These are phyloP conservation scores for Jaculus jaculus DNA, from an alignment of 2,113 vertebrate genomes.

Conservation along the genomic window DNA sequence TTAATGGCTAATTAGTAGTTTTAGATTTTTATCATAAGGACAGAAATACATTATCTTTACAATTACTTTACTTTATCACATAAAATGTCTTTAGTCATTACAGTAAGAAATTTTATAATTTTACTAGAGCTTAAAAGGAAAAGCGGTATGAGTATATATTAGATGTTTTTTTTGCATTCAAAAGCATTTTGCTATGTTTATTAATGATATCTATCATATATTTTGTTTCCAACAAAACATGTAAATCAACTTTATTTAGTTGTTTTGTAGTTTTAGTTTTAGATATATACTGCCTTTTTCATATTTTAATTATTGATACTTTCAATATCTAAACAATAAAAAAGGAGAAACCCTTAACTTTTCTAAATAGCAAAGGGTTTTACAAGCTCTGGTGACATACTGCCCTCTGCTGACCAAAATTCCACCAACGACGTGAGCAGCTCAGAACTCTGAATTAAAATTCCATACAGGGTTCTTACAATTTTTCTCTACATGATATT, in stretches of 20 bases:
- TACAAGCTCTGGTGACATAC: slow-evolving; percentile 38
- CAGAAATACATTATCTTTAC: not conserved
- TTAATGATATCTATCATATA: too few species aligned
- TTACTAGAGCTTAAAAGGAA: slow-evolving; percentile 37
- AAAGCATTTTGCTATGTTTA: too few species aligned
- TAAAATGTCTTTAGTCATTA: slow-evolving; percentile 4
- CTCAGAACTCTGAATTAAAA: not conserved
- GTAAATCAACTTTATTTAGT: too few species aligned
- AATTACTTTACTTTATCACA: not conserved
- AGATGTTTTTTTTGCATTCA: too few species aligned
- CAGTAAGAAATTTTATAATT: not conserved
- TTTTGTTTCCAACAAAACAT: too few species aligned
- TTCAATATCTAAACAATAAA: too few species aligned
- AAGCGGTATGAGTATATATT: too few species aligned
- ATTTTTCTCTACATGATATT: slow-evolving; percentile 27
- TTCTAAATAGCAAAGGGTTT: slow-evolving; percentile 9
- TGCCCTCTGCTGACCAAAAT: slow-evolving; percentile 75
- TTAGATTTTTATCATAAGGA: slow-evolving; percentile 26
- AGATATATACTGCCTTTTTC: too few species aligned
- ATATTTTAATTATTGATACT: too few species aligned
- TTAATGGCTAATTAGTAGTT: not conserved
- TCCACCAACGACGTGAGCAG: not conserved
- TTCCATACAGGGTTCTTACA: not conserved
- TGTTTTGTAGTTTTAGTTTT: too few species aligned
- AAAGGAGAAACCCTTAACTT: not conserved